Evolutionary conservation across 2,797 vertebrate species (phyloP).

Genomic region (Siniperca scherzeri): DNA sequence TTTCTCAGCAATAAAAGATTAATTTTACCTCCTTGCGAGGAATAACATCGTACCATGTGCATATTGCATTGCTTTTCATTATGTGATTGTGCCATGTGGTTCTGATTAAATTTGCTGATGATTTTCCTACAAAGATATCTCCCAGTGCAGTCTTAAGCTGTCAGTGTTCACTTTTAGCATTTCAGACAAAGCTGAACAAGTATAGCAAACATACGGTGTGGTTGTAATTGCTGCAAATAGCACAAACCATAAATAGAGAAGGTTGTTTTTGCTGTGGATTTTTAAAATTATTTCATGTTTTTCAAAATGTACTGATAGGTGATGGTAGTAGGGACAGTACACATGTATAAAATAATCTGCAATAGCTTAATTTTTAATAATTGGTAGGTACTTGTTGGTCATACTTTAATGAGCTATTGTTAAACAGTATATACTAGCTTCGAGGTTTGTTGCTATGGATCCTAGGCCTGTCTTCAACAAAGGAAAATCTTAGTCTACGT

Average conservation of each 20-base stretch:
- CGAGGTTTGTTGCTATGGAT: slow-evolving; percentile 8
- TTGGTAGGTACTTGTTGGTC: not conserved
- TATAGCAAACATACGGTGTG: not conserved
- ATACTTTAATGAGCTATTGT: not conserved
- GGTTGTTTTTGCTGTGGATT: not conserved
- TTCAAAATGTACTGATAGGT: not conserved
- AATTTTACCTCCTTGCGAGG: slow-evolving; percentile 34
- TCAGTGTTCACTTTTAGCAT: not conserved
- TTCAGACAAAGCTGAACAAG: slow-evolving; percentile 6
- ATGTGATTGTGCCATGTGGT: not conserved
- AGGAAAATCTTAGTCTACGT: slow-evolving; percentile 10
- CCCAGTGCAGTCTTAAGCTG: not conserved
- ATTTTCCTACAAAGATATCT: not conserved
- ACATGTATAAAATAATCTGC: not conserved
- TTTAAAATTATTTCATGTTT: not conserved
- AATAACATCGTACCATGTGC: not conserved
- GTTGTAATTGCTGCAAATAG: not conserved
- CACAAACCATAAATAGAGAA: not conserved
- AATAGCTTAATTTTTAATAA: not conserved
- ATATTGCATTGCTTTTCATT: slow-evolving; percentile 24
- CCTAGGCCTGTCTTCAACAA: not conserved
- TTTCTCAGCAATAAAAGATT: slow-evolving; percentile 28
- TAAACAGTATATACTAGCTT: not conserved
- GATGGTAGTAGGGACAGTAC: not conserved
- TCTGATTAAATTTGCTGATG: slow-evolving; percentile 6